Percentiles rank a stretch among this genome's conserved stretches.
Evolutionary conservation across 2,113 vertebrate genomes (phyloP).

Genomic region (Mellivora capensis): DNA sequence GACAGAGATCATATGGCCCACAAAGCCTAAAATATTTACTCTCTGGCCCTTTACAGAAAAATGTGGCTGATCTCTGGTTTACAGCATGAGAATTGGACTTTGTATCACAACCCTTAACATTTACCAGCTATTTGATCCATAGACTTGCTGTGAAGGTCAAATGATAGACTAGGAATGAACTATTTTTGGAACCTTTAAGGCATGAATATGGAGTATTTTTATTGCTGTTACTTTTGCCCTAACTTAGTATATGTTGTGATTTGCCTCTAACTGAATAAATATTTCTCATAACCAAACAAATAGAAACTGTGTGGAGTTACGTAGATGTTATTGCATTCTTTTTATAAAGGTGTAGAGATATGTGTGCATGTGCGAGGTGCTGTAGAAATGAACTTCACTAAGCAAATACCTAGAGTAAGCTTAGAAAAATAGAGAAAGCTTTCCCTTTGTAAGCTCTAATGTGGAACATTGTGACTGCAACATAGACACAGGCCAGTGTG

Average conservation of each 20-base stretch:
- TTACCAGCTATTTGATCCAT: background rate
- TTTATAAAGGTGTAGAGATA: background rate
- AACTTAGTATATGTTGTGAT: background rate
- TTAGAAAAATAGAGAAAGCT: background rate
- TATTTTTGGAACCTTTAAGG: background rate
- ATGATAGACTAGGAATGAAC: background rate
- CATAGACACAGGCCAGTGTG: background rate
- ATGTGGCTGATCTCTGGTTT: background rate
- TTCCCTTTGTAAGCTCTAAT: background rate
- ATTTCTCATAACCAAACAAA: background rate
- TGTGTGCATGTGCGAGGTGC: background rate
- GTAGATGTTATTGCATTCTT: background rate
- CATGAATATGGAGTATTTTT: background rate
- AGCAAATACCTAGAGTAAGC: background rate
- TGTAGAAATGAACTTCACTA: background rate
- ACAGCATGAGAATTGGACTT: background rate
- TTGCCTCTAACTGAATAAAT: background rate
- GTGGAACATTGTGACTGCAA: background rate
- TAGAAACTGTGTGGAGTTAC: background rate
- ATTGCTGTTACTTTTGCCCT: background rate
- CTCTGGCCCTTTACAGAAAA: background rate
- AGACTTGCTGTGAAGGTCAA: background rate
- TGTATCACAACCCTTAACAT: background rate
- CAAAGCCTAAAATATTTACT: constrained; percentile 31
- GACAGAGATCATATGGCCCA: background rate